Percentiles rank a stretch among this genome's conserved stretches.
Conservation (phyloP, 2,888 invertebrate species). For the Melieria crassipennis region DNA sequence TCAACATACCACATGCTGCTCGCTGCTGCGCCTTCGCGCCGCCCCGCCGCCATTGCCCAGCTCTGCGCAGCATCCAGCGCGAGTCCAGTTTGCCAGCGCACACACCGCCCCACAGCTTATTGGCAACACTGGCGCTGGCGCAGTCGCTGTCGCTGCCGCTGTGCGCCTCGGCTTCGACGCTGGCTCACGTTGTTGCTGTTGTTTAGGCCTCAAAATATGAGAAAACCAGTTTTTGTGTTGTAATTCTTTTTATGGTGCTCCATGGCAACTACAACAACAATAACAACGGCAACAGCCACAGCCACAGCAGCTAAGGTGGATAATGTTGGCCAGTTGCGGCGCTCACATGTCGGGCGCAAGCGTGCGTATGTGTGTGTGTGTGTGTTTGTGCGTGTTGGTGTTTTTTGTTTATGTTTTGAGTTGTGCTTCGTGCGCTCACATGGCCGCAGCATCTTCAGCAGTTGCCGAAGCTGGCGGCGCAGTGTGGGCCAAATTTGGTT, state of each 20-base stretch:
- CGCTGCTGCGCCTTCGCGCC: conserved; percentile 26
- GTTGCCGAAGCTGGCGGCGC: no score
- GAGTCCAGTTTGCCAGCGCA: conserved; percentile 44
- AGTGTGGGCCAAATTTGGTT: no score
- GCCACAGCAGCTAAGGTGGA: not conserved
- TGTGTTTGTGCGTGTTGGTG: not conserved
- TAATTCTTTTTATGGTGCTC: conserved; percentile 35
- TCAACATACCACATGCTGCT: conserved; percentile 39
- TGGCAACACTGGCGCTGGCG: conserved; percentile 13
- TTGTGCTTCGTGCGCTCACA: no score
- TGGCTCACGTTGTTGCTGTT: conserved; percentile 8
- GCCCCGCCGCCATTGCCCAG: conserved; percentile 6
- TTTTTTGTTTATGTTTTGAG: no score
- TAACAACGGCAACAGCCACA: conserved; percentile 28
- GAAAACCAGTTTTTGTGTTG: conserved; percentile 40
- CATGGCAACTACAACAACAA: conserved; percentile 46
- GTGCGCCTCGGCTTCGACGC: not conserved
- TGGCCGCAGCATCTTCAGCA: no score
- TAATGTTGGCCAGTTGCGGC: no score
- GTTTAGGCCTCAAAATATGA: conserved; percentile 17
- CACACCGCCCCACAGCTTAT: conserved; percentile 13
- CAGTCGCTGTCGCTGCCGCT: conserved; percentile 1
- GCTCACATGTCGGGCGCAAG: not conserved
- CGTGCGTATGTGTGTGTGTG: not conserved
- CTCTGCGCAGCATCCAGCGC: conserved; percentile 13